Evolutionary conservation across 2,888 invertebrate genomes (phyloP).

Genomic region (Hypena proboscidalis): DNA sequence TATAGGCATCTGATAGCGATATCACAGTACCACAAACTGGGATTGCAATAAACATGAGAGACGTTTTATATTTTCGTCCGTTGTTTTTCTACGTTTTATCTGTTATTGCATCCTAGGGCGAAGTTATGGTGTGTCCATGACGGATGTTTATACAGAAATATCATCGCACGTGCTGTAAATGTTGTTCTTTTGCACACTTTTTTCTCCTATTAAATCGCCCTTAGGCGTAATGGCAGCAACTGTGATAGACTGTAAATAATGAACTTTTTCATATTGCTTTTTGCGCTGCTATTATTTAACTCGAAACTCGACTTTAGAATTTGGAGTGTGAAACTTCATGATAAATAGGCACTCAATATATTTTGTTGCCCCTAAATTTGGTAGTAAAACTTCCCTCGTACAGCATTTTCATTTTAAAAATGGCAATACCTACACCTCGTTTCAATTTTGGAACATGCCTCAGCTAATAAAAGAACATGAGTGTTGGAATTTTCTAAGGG

Average conservation of each 20-base stretch:
- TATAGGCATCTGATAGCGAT: conserved; percentile 69
- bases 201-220: conserved; percentile 35
- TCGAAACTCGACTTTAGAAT: not conserved
- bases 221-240: conserved; percentile 22
- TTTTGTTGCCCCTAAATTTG: conserved; percentile 14
- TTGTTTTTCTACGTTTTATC: conserved; percentile 70
- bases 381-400: conserved; percentile 25
- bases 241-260: conserved; percentile 14
- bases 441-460: conserved; percentile 37
- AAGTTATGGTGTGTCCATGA: conserved; percentile 60
- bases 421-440: conserved; percentile 28
- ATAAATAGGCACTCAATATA: conserved; percentile 27
- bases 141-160: conserved; percentile 61
- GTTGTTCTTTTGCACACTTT: conserved; percentile 42
- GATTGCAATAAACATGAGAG: conserved; percentile 64
- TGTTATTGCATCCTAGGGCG: conserved; percentile 70
- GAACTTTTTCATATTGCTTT: conserved; percentile 10
- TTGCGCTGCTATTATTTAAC: conserved; percentile 2
- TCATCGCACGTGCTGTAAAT: conserved; percentile 56
- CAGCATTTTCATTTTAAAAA: conserved; percentile 35
- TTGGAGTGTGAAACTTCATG: conserved; percentile 11
- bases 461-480: conserved; percentile 43
- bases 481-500: conserved; percentile 41
- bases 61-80: conserved; percentile 61
- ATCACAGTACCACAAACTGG: conserved; percentile 61